Evolutionary conservation across 2,113 vertebrate species (phyloP).

Genomic region (Tangachromis dhanisi): DNA sequence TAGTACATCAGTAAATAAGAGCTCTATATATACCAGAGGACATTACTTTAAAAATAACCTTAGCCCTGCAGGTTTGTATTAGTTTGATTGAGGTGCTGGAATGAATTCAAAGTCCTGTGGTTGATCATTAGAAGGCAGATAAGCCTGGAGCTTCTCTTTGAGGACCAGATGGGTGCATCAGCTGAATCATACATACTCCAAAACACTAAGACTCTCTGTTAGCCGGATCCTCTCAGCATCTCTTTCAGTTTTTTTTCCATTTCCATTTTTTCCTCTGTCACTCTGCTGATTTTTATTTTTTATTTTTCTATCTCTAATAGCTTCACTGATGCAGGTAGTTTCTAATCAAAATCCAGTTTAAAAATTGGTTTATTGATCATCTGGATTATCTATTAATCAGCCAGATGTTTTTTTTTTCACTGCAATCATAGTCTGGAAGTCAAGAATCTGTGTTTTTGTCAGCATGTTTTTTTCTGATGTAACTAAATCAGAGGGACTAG

Average conservation of each 20-base stretch:
- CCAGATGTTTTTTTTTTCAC: not conserved
- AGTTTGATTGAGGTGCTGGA: not conserved
- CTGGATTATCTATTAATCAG: not conserved
- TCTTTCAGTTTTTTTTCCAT: not conserved
- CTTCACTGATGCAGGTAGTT: not conserved
- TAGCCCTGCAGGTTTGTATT: not conserved
- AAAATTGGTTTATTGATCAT: not conserved
- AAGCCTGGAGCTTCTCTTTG: constrained; percentile 15
- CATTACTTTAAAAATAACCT: constrained; percentile 3
- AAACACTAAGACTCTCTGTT: not conserved
- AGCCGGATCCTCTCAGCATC: not conserved
- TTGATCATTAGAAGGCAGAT: constrained; percentile 12
- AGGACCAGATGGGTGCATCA: constrained; percentile 39
- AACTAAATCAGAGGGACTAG: not conserved
- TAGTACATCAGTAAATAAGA: not conserved
- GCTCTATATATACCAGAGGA: not conserved
- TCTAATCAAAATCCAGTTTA: not conserved
- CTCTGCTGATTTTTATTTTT: not conserved
- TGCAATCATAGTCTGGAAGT: not conserved
- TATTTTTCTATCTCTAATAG: not conserved
- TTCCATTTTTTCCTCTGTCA: not conserved
- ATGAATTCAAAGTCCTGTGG: not conserved
- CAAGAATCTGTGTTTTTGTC: not conserved
- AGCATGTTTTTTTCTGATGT: not conserved
- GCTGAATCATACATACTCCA: not conserved